Base-by-base conservation (phyloP, 2,888 invertebrate species). In the Tricholauxania praeusta region DNA sequence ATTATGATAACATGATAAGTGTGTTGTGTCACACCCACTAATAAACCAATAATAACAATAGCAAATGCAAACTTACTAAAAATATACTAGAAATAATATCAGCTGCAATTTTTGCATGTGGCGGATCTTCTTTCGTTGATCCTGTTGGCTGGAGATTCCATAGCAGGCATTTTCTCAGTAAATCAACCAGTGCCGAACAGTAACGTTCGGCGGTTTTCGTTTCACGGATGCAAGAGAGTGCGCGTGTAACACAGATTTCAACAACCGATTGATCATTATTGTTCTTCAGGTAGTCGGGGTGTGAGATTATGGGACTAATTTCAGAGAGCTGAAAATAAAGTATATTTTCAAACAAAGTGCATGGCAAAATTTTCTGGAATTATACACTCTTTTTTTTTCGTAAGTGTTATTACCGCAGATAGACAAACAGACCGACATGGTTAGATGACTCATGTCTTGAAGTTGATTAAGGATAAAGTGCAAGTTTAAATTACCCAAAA, bases 51-150 rank as follows among this genome's bases (percentile, higher is more conserved):
- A 7, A 39, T 10, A 39, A 39, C 8, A 39, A 10, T 1, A 7
- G 8, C 39, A 5, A 2, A 12, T 28, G 7, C n/a, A 5, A 39
- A 85, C 91, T 89, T 87, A 96, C 97, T 90, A 96, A 89, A 88
- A 98, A 97, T 86, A 98, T 93, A 88, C 96, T 96, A 79, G 96
- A 96, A 83, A 98, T 94, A 77, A 98, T 93, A 89, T 98, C 98
- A 62, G 96, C 95, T 22, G 97, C 96, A 83, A 98, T 97, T 89
- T 98, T 98, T 63, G 97, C 96, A 90, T 98, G 97, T 1, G 97
- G 97, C 52, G 97, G 96, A 88, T 97, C 97, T 83, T 95, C 94
- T 87, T 95, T 94, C 80, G 92, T 89, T 49, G 91, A 89, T 22
- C 83, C 82, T 0, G 89, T 85, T 0, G 95, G 94, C 88, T 95